phyloP scores from a whole-genome alignment of 2,113 vertebrate species.

The Geococcyx californianus region DNA sequence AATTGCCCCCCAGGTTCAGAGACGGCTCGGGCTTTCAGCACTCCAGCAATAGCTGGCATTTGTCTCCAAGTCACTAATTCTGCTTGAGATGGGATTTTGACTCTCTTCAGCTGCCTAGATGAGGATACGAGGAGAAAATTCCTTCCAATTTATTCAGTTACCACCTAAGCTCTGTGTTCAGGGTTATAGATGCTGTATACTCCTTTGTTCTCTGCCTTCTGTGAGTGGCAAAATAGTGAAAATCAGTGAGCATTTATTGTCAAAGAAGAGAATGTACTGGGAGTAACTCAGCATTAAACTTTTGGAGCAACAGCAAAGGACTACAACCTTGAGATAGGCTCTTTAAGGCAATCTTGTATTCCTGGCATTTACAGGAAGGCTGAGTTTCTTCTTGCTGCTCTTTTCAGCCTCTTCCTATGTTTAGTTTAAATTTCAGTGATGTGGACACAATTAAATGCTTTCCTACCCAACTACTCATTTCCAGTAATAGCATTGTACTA shows the following conservation, averaged over 20 bases:
- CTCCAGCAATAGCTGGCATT: not conserved
- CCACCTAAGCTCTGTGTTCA: not conserved
- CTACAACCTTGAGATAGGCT: fast-evolving
- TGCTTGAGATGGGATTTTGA: not conserved
- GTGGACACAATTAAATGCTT: not conserved
- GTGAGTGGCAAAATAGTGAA: not conserved
- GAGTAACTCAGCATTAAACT: not conserved
- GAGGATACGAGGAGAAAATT: not conserved
- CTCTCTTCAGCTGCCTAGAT: not conserved
- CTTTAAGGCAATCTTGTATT: not conserved
- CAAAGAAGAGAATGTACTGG: not conserved
- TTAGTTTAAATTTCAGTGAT: not conserved
- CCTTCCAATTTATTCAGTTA: not conserved
- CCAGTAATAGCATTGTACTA: not conserved
- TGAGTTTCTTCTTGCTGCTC: not conserved
- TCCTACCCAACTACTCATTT: not conserved
- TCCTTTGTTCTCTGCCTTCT: not conserved
- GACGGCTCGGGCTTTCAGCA: not conserved
- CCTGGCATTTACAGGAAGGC: not conserved
- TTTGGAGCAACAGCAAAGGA: not conserved
- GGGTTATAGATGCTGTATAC: not conserved
- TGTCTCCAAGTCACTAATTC: not conserved
- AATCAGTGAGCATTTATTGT: not conserved
- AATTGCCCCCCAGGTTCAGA: not conserved
- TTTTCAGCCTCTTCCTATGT: not conserved